phyloP scores from a whole-genome alignment of 2,888 invertebrate species.

The Amphiduros pacificus region DNA sequence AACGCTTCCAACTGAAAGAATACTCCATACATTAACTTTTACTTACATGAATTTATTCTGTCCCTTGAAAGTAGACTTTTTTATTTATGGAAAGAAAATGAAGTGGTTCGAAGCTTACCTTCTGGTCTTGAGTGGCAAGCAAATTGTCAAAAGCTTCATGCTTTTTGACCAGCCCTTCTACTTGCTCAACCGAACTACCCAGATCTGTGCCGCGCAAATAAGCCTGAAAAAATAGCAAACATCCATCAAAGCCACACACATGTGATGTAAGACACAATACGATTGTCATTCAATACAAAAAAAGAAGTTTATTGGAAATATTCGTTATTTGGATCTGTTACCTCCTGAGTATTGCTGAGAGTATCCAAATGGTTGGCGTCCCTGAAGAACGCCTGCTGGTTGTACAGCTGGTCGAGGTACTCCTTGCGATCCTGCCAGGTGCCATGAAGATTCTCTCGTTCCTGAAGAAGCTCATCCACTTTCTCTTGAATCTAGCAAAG shows the following conservation, averaged over 20 bases:
- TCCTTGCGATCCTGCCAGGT: conserved; percentile 94
- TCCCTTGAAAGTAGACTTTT: not conserved
- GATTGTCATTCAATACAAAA: not conserved
- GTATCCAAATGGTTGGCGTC: conserved; percentile 92
- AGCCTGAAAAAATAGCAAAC: conserved; percentile 37
- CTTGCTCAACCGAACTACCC: conserved; percentile 97
- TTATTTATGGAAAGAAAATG: too few relatives aligned
- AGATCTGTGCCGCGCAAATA: conserved; percentile 71
- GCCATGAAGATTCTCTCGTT: conserved; percentile 84
- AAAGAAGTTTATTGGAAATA: not conserved
- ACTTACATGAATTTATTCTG: too few relatives aligned
- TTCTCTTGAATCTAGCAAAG: conserved; percentile 52
- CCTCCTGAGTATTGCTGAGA: conserved; percentile 83
- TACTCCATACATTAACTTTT: not conserved
- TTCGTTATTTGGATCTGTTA: too few relatives aligned
- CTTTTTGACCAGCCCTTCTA: conserved; percentile 96
- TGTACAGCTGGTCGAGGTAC: conserved; percentile 97
- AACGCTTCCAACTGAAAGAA: conserved; percentile 68
- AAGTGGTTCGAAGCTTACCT: too few relatives aligned
- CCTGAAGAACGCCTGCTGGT: conserved; percentile 90
- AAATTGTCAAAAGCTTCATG: conserved; percentile 99
- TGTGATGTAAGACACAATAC: not conserved
- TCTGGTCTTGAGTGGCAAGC: conserved; percentile 94
- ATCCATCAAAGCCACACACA: not conserved
- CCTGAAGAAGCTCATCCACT: conserved; percentile 68